Percentiles rank a stretch among this genome's conserved stretches.
phyloP scores from a whole-genome alignment of 37 sponge, comb jelly and placozoan species.

The Eunapius fragilis region DNA sequence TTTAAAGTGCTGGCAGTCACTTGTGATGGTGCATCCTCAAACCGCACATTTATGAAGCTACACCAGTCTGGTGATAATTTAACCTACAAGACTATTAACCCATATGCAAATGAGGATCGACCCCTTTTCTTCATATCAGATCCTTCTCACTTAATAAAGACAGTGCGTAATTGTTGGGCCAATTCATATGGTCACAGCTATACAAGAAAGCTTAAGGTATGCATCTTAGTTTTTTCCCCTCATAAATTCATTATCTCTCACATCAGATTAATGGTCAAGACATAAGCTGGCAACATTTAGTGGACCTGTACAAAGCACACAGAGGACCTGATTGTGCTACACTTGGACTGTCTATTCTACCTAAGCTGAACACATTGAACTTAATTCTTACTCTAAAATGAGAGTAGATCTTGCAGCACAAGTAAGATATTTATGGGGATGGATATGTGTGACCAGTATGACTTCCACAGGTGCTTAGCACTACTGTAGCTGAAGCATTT shows the following conservation, averaged over 20 bases:
- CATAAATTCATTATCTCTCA: neutral
- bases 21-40: no score
- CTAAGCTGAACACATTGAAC: slow-evolving; percentile 23
- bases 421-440: neutral
- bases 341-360: slow-evolving; percentile 30
- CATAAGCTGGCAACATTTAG: slow-evolving; percentile 39
- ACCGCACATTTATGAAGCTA: no score
- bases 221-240: neutral
- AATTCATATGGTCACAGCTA: slow-evolving; percentile 23
- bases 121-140: slow-evolving; percentile 8
- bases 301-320: slow-evolving; percentile 36
- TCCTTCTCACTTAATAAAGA: slow-evolving; percentile 10
- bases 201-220: slow-evolving; percentile 28
- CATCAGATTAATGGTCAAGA: slow-evolving; percentile 23
- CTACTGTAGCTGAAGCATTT: slow-evolving; percentile 33
- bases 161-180: slow-evolving; percentile 29
- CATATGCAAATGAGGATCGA: neutral
- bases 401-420: slow-evolving; percentile 44
- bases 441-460: neutral
- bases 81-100: neutral
- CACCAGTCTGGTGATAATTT: no score
- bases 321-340: neutral
- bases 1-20: no score
- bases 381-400: slow-evolving; percentile 37
- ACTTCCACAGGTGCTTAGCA: slow-evolving; percentile 22